These are phyloP conservation scores for Oryzias sinensis DNA, from an alignment of 2,797 vertebrate genomes.

Conservation along the genomic window DNA sequence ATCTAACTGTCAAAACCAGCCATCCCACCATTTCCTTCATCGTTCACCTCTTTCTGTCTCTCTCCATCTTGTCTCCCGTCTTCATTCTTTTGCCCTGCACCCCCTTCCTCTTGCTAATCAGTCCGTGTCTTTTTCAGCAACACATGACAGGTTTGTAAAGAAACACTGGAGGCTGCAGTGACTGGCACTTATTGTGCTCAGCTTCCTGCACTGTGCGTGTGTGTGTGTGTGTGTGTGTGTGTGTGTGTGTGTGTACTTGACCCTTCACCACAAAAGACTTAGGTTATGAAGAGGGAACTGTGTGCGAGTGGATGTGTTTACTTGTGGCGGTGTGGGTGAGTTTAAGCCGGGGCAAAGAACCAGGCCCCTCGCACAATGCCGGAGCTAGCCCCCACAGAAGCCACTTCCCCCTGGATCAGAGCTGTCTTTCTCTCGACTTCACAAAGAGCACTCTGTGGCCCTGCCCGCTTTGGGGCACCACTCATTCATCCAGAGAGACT, in stretches of 20 bases:
- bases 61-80: slow-evolving; percentile 35
- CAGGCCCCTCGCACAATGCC: slow-evolving; percentile 70
- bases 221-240: slow-evolving; percentile 18
- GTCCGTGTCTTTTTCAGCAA: slow-evolving; percentile 55
- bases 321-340: slow-evolving; percentile 50
- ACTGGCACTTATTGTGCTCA: slow-evolving; percentile 64
- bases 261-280: slow-evolving; percentile 65
- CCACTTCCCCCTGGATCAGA: slow-evolving; percentile 75
- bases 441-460: slow-evolving; percentile 76
- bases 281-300: slow-evolving; percentile 57
- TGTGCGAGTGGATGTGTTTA: slow-evolving; percentile 44
- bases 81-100: slow-evolving; percentile 34
- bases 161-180: slow-evolving; percentile 57
- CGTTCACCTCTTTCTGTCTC: slow-evolving; percentile 6
- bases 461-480: slow-evolving; percentile 61
- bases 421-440: slow-evolving; percentile 69
- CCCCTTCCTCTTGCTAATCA: slow-evolving; percentile 44
- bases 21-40: slow-evolving; percentile 23
- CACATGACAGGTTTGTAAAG: slow-evolving; percentile 61
- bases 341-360: slow-evolving; percentile 65
- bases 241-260: slow-evolving; percentile 58
- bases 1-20: slow-evolving; percentile 56
- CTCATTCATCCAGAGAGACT: slow-evolving; percentile 62
- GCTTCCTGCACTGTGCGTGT: slow-evolving; percentile 55
- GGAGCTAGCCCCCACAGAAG: slow-evolving; percentile 67